Evolutionary conservation across 2,888 invertebrate species (phyloP).

Genomic region (Catocala nupta): DNA sequence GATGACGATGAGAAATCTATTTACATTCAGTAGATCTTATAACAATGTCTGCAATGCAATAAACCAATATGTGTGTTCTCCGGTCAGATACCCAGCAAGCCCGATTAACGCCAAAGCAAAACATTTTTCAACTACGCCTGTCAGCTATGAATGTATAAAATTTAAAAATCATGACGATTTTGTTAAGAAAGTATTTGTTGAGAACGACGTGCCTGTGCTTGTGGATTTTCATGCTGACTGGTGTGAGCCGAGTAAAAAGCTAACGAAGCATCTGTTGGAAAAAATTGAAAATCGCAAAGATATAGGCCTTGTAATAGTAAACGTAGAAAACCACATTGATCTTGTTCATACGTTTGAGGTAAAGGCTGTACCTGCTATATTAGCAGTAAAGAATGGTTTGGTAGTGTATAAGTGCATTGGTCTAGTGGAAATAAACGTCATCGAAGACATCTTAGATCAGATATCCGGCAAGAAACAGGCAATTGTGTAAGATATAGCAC

Average conservation of each 20-base stretch:
- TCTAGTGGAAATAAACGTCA: background rate
- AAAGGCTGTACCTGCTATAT: conserved; percentile 5
- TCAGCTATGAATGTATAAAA: background rate
- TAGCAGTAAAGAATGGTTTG: conserved; percentile 6
- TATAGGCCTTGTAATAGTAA: background rate
- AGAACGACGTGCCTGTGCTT: background rate
- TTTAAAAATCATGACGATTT: conserved; percentile 7
- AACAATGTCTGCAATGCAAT: too few species aligned
- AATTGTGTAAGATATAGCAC: too few species aligned
- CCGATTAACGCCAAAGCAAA: too few species aligned
- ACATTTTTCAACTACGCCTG: conserved; percentile 1
- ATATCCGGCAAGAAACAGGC: background rate
- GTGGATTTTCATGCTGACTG: conserved; percentile 9
- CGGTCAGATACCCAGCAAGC: too few species aligned
- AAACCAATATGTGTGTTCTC: too few species aligned
- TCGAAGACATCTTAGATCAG: background rate
- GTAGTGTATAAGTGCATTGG: conserved; percentile 2
- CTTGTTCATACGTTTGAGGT: conserved; percentile 1
- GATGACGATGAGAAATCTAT: too few species aligned
- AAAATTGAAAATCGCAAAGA: background rate
- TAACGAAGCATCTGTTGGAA: background rate
- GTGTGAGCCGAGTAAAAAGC: background rate
- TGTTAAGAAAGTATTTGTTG: conserved; percentile 8
- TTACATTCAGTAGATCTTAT: too few species aligned
- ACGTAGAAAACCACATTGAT: conserved; percentile 4